phyloP scores from a whole-genome alignment of 2,888 invertebrate species.

The Stratiomys singularior region DNA sequence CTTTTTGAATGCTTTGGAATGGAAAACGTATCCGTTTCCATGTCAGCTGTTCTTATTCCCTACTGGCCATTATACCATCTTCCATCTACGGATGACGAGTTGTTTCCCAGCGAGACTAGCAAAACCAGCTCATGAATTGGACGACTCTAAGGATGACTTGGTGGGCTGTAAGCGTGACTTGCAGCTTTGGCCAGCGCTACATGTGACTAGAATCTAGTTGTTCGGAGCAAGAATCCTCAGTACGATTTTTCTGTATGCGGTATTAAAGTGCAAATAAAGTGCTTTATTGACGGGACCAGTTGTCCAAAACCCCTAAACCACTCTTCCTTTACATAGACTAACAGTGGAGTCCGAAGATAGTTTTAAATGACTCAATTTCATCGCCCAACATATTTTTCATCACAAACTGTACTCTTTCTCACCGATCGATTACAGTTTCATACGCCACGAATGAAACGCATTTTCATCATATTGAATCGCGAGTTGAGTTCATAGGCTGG shows the following conservation, averaged over 20 bases:
- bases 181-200: too few relatives aligned
- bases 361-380: too few relatives aligned
- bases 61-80: slow-evolving; percentile 6
- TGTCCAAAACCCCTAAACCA: too few relatives aligned
- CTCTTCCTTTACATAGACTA: too few relatives aligned
- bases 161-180: too few relatives aligned
- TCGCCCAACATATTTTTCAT: not conserved
- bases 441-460: not conserved
- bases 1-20: slow-evolving; percentile 2
- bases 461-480: not conserved
- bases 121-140: slow-evolving; percentile 25
- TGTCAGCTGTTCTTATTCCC: slow-evolving; percentile 28
- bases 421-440: slow-evolving; percentile 9
- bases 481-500: not conserved
- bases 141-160: slow-evolving; percentile 32
- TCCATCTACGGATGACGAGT: not conserved
- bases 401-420: not conserved
- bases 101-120: not conserved
- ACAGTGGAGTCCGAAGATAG: too few relatives aligned
- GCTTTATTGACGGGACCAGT: too few relatives aligned
- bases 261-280: too few relatives aligned
- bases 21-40: slow-evolving; percentile 35
- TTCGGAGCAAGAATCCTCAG: not conserved
- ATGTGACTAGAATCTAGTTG: not conserved
- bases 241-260: not conserved